Percentiles rank a stretch among this genome's conserved stretches.
phyloP scores from a whole-genome alignment of 1,140 invertebrate species.

The Bombus balteatus region DNA sequence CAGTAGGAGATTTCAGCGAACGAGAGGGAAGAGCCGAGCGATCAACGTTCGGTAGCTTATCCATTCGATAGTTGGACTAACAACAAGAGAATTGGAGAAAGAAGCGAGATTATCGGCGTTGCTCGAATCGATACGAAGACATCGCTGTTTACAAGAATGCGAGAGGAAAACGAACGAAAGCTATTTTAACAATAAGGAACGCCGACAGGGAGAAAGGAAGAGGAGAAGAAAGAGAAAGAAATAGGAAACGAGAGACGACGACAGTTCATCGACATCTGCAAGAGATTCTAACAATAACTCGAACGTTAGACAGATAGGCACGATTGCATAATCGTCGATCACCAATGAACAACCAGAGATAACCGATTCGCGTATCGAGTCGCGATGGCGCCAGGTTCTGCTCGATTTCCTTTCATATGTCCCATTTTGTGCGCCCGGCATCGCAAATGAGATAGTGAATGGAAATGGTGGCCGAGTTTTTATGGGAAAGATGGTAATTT shows the following conservation, averaged over 20 bases:
- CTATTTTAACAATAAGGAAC: not conserved
- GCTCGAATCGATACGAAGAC: not conserved
- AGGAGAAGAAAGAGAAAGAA: not conserved
- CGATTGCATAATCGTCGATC: slow-evolving; percentile 25
- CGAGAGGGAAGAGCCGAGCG: not conserved
- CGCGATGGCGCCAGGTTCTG: not conserved
- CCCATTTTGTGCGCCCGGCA: not conserved
- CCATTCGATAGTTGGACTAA: no score
- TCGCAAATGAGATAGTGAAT: not conserved
- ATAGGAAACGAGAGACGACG: not conserved
- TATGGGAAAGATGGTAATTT: not conserved
- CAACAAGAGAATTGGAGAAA: not conserved
- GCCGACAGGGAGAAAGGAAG: not conserved
- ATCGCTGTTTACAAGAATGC: not conserved
- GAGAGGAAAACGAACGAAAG: not conserved
- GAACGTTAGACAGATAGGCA: not conserved
- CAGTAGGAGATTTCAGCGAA: no score
- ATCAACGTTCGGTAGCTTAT: not conserved
- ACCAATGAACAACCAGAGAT: slow-evolving; percentile 18
- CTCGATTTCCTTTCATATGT: not conserved
- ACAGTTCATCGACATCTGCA: slow-evolving; percentile 6
- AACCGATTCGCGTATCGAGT: slow-evolving; percentile 22
- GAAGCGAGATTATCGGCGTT: not conserved
- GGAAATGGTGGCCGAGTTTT: not conserved
- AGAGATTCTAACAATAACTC: slow-evolving; percentile 7